Evolutionary conservation across 2,797 vertebrate genomes (phyloP), one percentile per base, ranked within the genome.

Genomic region (Sebastes trivittatus): DNA sequence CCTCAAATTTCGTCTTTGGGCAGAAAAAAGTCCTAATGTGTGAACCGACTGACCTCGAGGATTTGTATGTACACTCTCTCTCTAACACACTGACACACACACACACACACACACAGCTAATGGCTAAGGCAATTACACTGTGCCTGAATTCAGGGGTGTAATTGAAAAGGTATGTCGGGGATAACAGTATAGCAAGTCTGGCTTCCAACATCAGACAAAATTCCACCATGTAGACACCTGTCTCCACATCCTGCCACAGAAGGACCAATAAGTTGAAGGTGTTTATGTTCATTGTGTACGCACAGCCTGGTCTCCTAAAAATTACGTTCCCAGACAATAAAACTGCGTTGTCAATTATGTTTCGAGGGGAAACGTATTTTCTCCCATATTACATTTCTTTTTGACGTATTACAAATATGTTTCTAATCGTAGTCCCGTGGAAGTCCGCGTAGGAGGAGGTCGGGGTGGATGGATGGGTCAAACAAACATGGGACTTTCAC

Each of bases 1-100:
- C 73, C 73, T 89, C 61, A 75, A 72, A 85, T 87, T 85, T 92
- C 59, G 65, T 82, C 69, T 82, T 78, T 20, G 30, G 70, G 78
- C 61, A 36, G 64, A 75, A 75, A 82, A 78, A 88, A 69, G 20
- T 52, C 65, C 16, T 77, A 73, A 84, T 77, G 62, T 63, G 73
- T 90, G 81, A 92, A 92, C 91, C 66, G 69, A 71, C 78, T 92
- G 89, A 92, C 87, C 88, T 89, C 74, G 68, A 78, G 59, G 58
- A 82, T 88, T 88, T 83, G 81, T 79, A 81, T 70, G 32, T 67
- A 64, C 74, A 55, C 66, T 34, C 81, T 65, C 72, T 18, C 42
- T 7, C 62, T 34, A 25, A 23, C 76, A 32, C 78, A 22, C 77
- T 49, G 74, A 63, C 55, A 65, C 29, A 22, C 32, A 46, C 34